A percentile compares a stretch with the other conserved stretches of the same genome.
These are phyloP conservation scores for Melanostoma scalare DNA, from an alignment of 2,888 invertebrate genomes.

Conservation along the genomic window DNA sequence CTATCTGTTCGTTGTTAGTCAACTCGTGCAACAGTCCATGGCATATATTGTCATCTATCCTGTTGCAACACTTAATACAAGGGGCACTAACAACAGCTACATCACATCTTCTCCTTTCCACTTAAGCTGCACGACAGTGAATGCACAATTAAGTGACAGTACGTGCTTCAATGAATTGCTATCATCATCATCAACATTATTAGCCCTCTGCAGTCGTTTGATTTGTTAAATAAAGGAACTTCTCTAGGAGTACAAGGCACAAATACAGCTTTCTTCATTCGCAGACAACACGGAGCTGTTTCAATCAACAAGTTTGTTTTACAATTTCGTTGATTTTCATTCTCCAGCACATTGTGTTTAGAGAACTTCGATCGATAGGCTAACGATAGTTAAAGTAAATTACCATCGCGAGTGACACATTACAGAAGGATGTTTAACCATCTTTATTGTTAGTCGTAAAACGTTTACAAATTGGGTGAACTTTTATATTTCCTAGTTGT, in stretches of 20 bases:
- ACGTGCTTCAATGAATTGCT: conserved; percentile 66
- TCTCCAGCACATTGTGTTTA: conserved; percentile 14
- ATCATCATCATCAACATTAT: conserved; percentile 32
- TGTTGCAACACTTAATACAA: conserved; percentile 21
- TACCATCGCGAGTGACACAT: not conserved
- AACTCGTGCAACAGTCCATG: conserved; percentile 46
- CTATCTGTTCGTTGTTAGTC: not conserved
- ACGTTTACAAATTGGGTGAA: conserved; percentile 2
- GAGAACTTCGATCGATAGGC: not conserved
- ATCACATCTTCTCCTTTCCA: conserved; percentile 31
- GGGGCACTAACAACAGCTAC: not conserved
- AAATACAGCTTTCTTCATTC: not conserved
- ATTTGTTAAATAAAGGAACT: conserved; percentile 32
- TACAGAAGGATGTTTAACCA: not conserved
- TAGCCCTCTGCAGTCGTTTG: conserved; percentile 8
- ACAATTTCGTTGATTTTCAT: conserved; percentile 37
- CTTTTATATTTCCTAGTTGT: not conserved
- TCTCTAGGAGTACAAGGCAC: not conserved
- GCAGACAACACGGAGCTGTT: not conserved
- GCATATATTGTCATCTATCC: conserved; percentile 34
- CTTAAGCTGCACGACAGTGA: conserved; percentile 46
- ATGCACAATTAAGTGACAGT: conserved; percentile 66
- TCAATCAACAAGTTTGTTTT: conserved; percentile 49
- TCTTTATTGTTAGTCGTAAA: not conserved
- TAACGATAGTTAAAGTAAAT: not conserved